Base-by-base conservation (phyloP, 1,140 invertebrate species). In the Papilio xuthus region DNA sequence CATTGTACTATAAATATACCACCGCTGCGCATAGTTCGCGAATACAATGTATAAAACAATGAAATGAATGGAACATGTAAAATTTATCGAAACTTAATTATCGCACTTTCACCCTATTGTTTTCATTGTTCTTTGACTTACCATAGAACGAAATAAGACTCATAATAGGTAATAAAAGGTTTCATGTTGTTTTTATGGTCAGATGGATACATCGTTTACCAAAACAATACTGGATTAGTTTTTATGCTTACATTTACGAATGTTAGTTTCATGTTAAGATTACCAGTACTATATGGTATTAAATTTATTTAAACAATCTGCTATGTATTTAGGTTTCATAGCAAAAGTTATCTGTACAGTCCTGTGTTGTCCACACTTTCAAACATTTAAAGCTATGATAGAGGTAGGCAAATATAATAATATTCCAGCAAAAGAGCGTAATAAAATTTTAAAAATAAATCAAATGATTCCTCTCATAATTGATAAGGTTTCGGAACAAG, bases 21-120 rank as follows among this genome's bases (percentile, higher is more conserved):
- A 67, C 60, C 15, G 32, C 26, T 67, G 60, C 26, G 26, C n/a
- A 60, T 26, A 60, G 26, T 67, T 67, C 12, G 60, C 3, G 26
- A 67, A 67, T 67, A 67, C 60, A 67, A 28, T 67, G 60, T 67
- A 67, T 67, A 26, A 26, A 67, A 67, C 60, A 67, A 67, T 67
- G 60, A 67, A 67, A 67, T 67, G 60, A 67, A 67, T 67, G 60
- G 60, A 67, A 67, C 18, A 47, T 47, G 42, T 47, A 73, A 73
- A 73, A 73, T 47, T 44, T 73, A 73, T 73, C 71, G 71, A 73
- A 44, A 73, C 12, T 73, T 73, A 44, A 73, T 73, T 73, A 47
- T 47, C 71, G 41, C 20, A 26, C 71, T 44, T 73, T 73, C 41
- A 73, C 41, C 50, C 71, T 73, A 73, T 73, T 73, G 71, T 73